phyloP scores from a whole-genome alignment of 2,888 invertebrate species.

The Eucriotettix oculatus region DNA sequence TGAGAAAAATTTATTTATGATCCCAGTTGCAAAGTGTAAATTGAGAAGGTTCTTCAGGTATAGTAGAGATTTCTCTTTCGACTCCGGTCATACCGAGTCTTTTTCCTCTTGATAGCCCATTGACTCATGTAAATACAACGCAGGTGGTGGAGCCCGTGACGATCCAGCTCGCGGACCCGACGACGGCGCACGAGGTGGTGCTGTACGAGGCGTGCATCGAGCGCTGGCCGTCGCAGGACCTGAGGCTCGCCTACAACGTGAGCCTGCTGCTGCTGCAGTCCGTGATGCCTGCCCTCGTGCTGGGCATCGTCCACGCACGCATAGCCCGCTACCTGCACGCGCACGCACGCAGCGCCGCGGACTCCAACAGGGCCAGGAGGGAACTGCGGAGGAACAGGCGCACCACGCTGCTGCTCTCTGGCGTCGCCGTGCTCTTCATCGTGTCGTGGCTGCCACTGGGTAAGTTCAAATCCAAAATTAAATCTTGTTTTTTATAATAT shows the following conservation, averaged over 20 bases:
- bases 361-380: constrained; percentile 10
- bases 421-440: constrained; percentile 29
- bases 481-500: too few species aligned
- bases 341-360: constrained; percentile 10
- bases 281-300: constrained; percentile 14
- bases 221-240: constrained; percentile 21
- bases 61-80: too few species aligned
- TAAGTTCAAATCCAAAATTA: neutral
- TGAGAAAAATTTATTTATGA: too few species aligned
- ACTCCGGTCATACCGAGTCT: too few species aligned
- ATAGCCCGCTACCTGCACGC: constrained; percentile 13
- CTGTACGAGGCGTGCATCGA: constrained; percentile 25
- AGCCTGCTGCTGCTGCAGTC: constrained; percentile 13
- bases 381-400: constrained; percentile 19
- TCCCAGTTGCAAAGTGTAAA: too few species aligned
- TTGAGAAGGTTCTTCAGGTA: too few species aligned
- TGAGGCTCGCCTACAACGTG: constrained; percentile 13
- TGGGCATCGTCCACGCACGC: constrained; percentile 16
- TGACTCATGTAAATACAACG: too few species aligned
- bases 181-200: constrained; percentile 18
- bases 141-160: constrained; percentile 19
- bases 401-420: constrained; percentile 26
- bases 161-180: constrained; percentile 16
- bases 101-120: too few species aligned
- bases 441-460: constrained; percentile 39